A percentile compares a stretch with the other conserved stretches of the same genome.
These are phyloP conservation scores for Allophyes oxyacanthae DNA, from an alignment of 2,888 invertebrate species.

Conservation along the genomic window DNA sequence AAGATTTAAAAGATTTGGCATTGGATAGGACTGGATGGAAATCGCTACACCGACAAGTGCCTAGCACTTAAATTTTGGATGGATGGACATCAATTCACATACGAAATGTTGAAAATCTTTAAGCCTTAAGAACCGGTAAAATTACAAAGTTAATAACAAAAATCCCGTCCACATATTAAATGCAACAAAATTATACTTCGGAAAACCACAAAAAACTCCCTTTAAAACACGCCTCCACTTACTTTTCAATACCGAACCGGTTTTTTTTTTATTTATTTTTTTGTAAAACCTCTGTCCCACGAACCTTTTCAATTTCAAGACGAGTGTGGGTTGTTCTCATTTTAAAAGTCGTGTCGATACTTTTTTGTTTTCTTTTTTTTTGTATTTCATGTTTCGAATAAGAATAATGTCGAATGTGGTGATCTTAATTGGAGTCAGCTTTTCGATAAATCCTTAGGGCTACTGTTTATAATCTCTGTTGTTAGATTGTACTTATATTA, in stretches of 20 bases:
- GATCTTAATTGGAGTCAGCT: constrained; percentile 19
- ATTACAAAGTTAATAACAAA: constrained; percentile 15
- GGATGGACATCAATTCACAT: too few species aligned
- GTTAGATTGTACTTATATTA: too few species aligned
- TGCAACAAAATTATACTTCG: constrained; percentile 40
- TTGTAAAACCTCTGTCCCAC: constrained; percentile 46
- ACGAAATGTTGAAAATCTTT: too few species aligned
- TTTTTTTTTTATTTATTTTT: constrained; percentile 24
- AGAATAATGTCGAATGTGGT: constrained; percentile 41
- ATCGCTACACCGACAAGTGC: too few species aligned
- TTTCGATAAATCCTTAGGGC: constrained; percentile 9
- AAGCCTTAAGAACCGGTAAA: constrained; percentile 9
- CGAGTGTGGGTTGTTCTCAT: constrained; percentile 77
- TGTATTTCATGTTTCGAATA: constrained; percentile 29
- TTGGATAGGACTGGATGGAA: too few species aligned
- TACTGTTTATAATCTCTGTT: neutral
- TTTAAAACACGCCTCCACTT: constrained; percentile 39
- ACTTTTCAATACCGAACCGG: constrained; percentile 42
- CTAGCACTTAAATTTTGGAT: too few species aligned
- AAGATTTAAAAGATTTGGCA: too few species aligned
- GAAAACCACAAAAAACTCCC: constrained; percentile 42
- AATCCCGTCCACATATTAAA: constrained; percentile 2
- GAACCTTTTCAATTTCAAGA: constrained; percentile 68
- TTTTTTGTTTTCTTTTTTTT: constrained; percentile 54
- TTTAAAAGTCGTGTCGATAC: constrained; percentile 68